Base-by-base conservation (phyloP, 1,140 invertebrate species). In the Protaetia brevitarsis region DNA sequence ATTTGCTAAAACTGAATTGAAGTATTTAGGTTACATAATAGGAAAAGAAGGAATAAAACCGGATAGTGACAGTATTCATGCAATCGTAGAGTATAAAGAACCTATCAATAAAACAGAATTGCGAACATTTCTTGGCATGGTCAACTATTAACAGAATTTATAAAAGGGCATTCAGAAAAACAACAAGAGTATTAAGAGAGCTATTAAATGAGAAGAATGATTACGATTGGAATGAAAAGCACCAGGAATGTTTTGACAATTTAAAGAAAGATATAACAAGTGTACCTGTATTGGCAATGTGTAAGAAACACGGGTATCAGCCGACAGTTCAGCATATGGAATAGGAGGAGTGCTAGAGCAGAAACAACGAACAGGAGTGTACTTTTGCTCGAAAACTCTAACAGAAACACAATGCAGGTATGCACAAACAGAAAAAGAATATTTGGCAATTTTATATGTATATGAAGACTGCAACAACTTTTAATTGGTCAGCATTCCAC, bases 101-200 rank as follows among this genome's bases (percentile, higher is more conserved):
- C 71, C 78, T 26, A 64, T 21, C 16, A 72, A 74, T 36, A 36
- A 72, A 11, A 28, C 13, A 13, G 64, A 76, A 63, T 28, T 81
- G 3, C 23, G 70, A 45, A 31, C 34, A 21, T 80, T 75, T 51
- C 56, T 80, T 0, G 77, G 75, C 3, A 34, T 81, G 26, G 57
- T 77, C 0, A 77, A 72, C 29, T 76, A 75, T 66, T 78, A 34
- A 57, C 57, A 13, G 65, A 70, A 30, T 80, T 76, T 60, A 66
- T 80, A 13, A 63, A 61, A 45, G 56, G 64, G 56, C 13, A 28
- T 26, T 8, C 58, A 11, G 28, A 10, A 21, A 58, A 27, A 34
- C 31, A 58, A 58, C 7, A 8, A 2, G 28, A 5, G 10, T 19
- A 19, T 51, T 51, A 16, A 51, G 45, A 16, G 45, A 51, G 21